phyloP scores from a whole-genome alignment of 2,797 vertebrate species.

The Morelia viridis region DNA sequence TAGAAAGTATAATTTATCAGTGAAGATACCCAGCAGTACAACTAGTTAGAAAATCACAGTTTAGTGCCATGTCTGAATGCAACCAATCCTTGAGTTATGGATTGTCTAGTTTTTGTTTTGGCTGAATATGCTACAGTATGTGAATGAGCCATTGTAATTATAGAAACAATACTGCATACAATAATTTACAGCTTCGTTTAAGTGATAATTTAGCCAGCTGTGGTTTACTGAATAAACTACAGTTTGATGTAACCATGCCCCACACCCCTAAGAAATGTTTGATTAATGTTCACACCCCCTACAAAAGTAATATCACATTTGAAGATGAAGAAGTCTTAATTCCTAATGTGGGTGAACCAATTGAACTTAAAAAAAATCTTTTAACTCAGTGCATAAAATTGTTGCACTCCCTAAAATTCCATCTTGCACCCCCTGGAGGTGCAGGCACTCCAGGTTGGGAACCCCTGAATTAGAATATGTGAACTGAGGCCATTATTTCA shows the following conservation, averaged over 20 bases:
- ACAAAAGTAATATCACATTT: too few relatives aligned
- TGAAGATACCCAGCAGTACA: neutral
- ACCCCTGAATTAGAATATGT: neutral
- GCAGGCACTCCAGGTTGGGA: too few relatives aligned
- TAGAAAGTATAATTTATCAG: neutral
- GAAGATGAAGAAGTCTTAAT: too few relatives aligned
- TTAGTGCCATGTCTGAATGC: neutral
- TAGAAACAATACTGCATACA: neutral
- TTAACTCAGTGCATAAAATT: too few relatives aligned
- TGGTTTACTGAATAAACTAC: neutral
- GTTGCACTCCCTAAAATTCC: too few relatives aligned
- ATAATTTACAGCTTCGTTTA: neutral
- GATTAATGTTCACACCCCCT: too few relatives aligned
- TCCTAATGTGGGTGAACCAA: too few relatives aligned
- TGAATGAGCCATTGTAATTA: neutral
- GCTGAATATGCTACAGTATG: neutral
- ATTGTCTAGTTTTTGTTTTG: neutral
- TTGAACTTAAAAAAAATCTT: too few relatives aligned
- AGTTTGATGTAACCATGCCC: neutral
- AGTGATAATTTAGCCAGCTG: neutral
- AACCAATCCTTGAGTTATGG: neutral
- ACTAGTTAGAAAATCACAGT: neutral
- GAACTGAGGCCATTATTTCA: neutral
- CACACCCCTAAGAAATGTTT: too few relatives aligned
- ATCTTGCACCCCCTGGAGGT: too few relatives aligned